phyloP scores from a whole-genome alignment of 2,888 invertebrate species.

The Drosophila cyrtoloma region DNA sequence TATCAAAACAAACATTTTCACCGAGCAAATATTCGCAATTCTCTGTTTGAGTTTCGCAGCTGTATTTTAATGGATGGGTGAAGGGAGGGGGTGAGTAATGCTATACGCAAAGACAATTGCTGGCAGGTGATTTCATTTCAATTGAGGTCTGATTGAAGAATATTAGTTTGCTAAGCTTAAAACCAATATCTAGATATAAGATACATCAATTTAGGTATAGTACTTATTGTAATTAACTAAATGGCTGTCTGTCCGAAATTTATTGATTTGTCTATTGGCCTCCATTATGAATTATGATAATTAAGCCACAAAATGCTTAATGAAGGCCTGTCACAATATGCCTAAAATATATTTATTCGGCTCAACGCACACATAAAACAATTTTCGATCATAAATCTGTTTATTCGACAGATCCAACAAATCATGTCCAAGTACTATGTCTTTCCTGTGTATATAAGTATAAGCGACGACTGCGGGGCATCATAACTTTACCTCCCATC shows the following conservation, averaged over 20 bases:
- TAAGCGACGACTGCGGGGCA: constrained; percentile 3
- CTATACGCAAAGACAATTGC: neutral
- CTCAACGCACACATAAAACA: constrained; percentile 35
- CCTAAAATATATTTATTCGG: constrained; percentile 48
- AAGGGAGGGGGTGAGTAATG: neutral
- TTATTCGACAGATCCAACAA: constrained; percentile 32
- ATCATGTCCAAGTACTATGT: constrained; percentile 1
- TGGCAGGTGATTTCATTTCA: constrained; percentile 22
- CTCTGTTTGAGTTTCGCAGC: constrained; percentile 21
- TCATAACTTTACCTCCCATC: constrained; percentile 1
- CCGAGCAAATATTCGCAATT: constrained; percentile 32
- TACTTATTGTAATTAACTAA: constrained; percentile 40
- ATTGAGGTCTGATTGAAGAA: neutral
- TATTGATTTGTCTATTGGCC: constrained; percentile 49
- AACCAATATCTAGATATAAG: neutral
- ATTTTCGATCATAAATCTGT: constrained; percentile 55
- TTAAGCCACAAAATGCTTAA: constrained; percentile 58
- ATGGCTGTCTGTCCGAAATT: constrained; percentile 32
- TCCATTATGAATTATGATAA: constrained; percentile 61
- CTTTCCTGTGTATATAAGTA: neutral
- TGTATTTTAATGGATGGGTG: neutral
- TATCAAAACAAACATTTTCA: constrained; percentile 38
- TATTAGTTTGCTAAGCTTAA: neutral
- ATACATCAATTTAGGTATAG: neutral
- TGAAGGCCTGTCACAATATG: constrained; percentile 53